phyloP scores from a whole-genome alignment of 35 echinoderm and acorn worm species.

The Anneissia japonica region DNA sequence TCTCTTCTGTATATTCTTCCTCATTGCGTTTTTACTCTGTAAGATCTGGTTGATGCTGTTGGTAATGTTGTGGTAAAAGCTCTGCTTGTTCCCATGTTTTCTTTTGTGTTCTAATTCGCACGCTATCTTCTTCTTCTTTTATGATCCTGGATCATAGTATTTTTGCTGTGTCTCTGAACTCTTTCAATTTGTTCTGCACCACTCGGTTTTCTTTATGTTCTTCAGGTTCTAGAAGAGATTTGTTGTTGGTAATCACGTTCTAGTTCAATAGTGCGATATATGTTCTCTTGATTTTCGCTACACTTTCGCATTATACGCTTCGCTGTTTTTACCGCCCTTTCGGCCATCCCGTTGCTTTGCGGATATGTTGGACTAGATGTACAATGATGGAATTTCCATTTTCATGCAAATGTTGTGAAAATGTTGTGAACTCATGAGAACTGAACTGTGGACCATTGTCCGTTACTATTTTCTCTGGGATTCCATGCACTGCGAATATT shows the following conservation, averaged over 20 bases:
- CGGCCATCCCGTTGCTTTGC: conserved; percentile 22
- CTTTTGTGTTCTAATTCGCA: not conserved
- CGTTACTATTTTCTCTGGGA: conserved; percentile 56
- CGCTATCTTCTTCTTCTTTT: not conserved
- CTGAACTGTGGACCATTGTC: conserved; percentile 63
- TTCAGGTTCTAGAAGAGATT: not conserved
- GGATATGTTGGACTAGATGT: conserved; percentile 8
- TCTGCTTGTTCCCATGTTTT: not conserved
- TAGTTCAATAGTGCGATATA: not conserved
- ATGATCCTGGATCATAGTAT: not conserved
- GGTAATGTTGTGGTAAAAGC: not conserved
- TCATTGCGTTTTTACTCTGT: not conserved
- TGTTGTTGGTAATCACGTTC: not conserved
- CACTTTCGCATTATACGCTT: not conserved
- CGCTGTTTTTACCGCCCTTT: conserved; percentile 5
- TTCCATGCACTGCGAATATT: conserved; percentile 60
- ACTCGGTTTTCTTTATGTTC: not conserved
- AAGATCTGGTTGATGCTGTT: not conserved
- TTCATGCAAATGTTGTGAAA: conserved; percentile 36
- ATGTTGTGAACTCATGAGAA: conserved; percentile 25
- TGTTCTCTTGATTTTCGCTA: not conserved
- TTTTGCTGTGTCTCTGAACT: not conserved
- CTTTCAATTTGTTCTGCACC: not conserved
- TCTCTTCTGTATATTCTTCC: not conserved
- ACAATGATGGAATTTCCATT: conserved; percentile 36